Base-by-base conservation (phyloP, 1,140 invertebrate species). In the Aphelinus certus region DNA sequence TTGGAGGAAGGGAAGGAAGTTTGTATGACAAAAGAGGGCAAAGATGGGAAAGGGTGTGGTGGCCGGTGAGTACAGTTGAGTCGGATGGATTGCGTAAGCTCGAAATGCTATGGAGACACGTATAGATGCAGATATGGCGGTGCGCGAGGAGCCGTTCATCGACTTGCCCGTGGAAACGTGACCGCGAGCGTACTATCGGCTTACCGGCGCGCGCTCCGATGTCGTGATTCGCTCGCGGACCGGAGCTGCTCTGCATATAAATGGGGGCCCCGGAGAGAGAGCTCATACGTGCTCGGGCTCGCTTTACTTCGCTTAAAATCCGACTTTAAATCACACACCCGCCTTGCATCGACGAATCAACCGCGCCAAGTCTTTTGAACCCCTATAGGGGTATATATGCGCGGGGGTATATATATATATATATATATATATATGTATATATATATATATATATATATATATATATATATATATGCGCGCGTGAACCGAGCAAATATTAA, bases 61-160 rank as follows among this genome's bases (percentile, higher is more conserved):
- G 3, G 43, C 26, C 55, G 58, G 69, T 51, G 72, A 69, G 57
- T 47, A 45, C 60, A 53, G 47, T 64, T 48, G 45, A 26, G 70
- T 51, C 72, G 64, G 61, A 63, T 49, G 42, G 55, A 66, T 81
- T 81, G 74, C 76, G 76, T 80, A 80, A 81, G 61, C 64, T 79
- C 76, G 75, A 79, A 79, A 45, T 51, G 68, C 76, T 63, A 55
- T 63, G 9, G 48, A 62, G n/a, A 53, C 4, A 53, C 4, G 9
- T 6, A 53, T 6, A 53, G 9, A 53, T 9, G 51, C 51, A 53
- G 4, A 9, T 53, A 53, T 26, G 26, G 26, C 26, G 26, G 26
- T 26, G 26, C 62, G 49, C 0, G n/a, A 9, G 45, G 69, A 60
- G 69, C 76, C 77, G 78, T 78, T 78, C 79, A 80, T 79, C 75